Percentiles rank a stretch among this genome's conserved stretches.
Conservation (phyloP, 2,113 vertebrate genomes). For the Panthera uncia region DNA sequence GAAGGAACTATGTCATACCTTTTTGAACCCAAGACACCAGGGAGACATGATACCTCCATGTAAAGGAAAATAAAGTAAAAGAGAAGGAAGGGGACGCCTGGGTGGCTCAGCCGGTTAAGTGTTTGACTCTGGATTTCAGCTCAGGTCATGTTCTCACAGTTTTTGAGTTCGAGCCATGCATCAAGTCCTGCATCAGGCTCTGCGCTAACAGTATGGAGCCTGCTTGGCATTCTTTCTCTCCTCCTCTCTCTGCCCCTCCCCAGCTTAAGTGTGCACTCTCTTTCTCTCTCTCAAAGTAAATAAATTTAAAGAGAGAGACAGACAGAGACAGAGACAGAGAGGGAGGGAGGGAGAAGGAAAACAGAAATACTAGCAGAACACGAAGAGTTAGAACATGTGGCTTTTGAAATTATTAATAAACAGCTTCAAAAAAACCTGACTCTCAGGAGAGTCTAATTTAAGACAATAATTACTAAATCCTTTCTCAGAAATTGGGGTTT, state of each 20-base stretch:
- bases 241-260: too few species aligned
- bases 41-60: background rate
- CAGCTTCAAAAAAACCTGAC: background rate
- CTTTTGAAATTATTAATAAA: conserved; percentile 25
- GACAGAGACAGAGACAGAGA: too few species aligned
- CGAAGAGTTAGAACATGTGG: background rate
- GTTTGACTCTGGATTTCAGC: too few species aligned
- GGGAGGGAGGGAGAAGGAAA: background rate
- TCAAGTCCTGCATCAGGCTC: too few species aligned
- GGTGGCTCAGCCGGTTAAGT: too few species aligned
- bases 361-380: background rate
- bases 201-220: too few species aligned
- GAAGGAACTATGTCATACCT: background rate
- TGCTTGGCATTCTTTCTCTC: too few species aligned
- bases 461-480: background rate
- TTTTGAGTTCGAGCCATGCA: too few species aligned
- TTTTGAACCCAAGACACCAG: background rate
- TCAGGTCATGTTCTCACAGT: too few species aligned
- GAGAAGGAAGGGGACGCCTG: background rate
- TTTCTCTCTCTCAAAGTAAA: too few species aligned
- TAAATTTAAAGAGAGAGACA: too few species aligned
- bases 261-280: too few species aligned
- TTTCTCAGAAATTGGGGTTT: background rate
- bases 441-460: background rate
- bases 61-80: background rate